Evolutionary conservation across 2,113 vertebrate genomes (phyloP).

Genomic region (Elephas maximus): DNA sequence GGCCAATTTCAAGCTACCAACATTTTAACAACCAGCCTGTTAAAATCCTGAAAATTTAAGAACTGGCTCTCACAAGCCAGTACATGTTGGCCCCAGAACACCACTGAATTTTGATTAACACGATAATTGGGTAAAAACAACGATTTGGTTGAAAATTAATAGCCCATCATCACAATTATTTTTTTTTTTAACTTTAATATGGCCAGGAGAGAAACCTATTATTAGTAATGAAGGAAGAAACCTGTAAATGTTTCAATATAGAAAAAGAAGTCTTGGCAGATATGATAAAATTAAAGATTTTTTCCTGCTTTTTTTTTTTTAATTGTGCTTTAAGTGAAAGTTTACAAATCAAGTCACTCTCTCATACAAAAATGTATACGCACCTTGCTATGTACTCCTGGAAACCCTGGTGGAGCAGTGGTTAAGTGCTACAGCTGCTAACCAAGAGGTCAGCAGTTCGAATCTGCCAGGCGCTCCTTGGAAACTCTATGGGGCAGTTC

Average conservation of each 20-base stretch:
- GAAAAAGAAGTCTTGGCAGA: not conserved
- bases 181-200: not conserved
- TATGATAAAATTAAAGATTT: not conserved
- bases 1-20: conserved; percentile 14
- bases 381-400: too few relatives aligned
- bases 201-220: not conserved
- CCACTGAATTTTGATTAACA: not conserved
- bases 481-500: too few relatives aligned
- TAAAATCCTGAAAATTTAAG: not conserved
- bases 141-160: not conserved
- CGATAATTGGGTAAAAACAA: not conserved
- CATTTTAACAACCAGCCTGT: not conserved
- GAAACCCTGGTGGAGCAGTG: too few relatives aligned
- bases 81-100: not conserved
- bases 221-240: not conserved
- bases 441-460: too few relatives aligned
- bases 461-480: too few relatives aligned
- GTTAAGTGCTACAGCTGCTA: too few relatives aligned
- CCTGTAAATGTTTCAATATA: not conserved
- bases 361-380: too few relatives aligned
- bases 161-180: not conserved
- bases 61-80: not conserved
- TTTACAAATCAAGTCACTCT: too few relatives aligned
- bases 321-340: too few relatives aligned
- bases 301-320: not conserved